Conservation (phyloP, 2,888 invertebrate genomes). For the Matsumyia berberina region DNA sequence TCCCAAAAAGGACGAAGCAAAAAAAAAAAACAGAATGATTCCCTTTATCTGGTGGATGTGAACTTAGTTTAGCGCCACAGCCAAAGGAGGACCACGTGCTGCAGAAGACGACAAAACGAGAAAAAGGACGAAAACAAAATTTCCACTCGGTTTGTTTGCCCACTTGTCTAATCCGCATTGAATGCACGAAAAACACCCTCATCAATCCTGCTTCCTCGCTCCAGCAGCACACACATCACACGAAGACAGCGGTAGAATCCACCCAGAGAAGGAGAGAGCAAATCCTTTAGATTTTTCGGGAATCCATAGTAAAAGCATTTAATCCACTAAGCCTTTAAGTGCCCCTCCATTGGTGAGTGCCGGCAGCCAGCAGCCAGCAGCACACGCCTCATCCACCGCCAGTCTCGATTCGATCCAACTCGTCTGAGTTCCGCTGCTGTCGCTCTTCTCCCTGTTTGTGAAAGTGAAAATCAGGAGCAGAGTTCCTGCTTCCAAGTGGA, state of each 20-base stretch:
- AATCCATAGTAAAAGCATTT: slow-evolving; percentile 75
- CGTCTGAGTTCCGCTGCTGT: slow-evolving; percentile 57
- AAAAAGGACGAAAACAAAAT: slow-evolving; percentile 61
- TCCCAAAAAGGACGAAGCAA: slow-evolving; percentile 27
- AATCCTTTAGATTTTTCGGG: slow-evolving; percentile 66
- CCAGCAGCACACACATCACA: slow-evolving; percentile 18
- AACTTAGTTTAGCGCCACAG: slow-evolving; percentile 71
- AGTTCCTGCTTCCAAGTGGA: slow-evolving; percentile 37
- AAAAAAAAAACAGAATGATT: slow-evolving; percentile 23
- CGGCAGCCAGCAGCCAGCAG: slow-evolving; percentile 46
- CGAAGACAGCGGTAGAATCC: slow-evolving; percentile 17
- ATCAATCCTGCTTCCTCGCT: slow-evolving; percentile 39
- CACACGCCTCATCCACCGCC: slow-evolving; percentile 46
- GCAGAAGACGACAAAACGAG: slow-evolving; percentile 42
- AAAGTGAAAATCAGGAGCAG: slow-evolving; percentile 72
- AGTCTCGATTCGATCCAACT: slow-evolving; percentile 49
- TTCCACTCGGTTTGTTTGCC: slow-evolving; percentile 72
- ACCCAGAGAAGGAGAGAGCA: slow-evolving; percentile 40
- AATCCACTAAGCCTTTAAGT: slow-evolving; percentile 76
- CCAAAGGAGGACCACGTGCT: slow-evolving; percentile 67
- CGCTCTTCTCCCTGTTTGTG: slow-evolving; percentile 41
- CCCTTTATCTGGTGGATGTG: slow-evolving; percentile 60
- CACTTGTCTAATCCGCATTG: slow-evolving; percentile 74
- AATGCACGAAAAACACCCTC: slow-evolving; percentile 68
- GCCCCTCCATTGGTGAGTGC: slow-evolving; percentile 67